phyloP scores from a whole-genome alignment of 2,797 vertebrate genomes.

The Syngnathus rostellatus region DNA sequence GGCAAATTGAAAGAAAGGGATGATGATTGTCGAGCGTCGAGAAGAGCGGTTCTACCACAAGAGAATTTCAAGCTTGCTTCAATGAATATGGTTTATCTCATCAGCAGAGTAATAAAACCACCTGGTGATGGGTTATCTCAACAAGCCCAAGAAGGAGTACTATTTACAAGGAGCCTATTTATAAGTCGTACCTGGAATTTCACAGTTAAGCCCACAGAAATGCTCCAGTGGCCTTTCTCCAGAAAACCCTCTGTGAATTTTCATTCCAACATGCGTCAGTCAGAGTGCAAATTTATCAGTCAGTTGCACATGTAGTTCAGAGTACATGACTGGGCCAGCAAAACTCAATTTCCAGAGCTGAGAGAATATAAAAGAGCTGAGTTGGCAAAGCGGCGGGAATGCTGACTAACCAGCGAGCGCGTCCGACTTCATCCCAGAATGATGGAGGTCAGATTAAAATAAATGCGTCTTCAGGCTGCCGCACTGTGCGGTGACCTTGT shows the following conservation, averaged over 20 bases:
- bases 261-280: conserved; percentile 56
- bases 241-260: conserved; percentile 27
- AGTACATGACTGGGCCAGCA: conserved; percentile 59
- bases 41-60: conserved; percentile 35
- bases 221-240: not conserved
- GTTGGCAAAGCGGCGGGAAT: conserved; percentile 50
- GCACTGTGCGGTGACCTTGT: conserved; percentile 36
- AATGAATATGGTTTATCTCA: not conserved
- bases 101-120: not conserved
- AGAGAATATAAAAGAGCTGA: conserved; percentile 57
- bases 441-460: conserved; percentile 38
- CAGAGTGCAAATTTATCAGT: conserved; percentile 65
- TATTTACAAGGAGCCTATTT: not conserved
- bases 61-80: not conserved
- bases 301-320: conserved; percentile 61
- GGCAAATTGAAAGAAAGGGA: conserved; percentile 57
- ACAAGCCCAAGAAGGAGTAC: not conserved
- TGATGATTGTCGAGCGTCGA: conserved; percentile 47
- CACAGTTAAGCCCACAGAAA: not conserved
- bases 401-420: conserved; percentile 56
- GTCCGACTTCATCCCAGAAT: conserved; percentile 36
- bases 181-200: not conserved
- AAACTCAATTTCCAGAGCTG: conserved; percentile 60
- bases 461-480: conserved; percentile 46
- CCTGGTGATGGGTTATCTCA: not conserved